Evolutionary conservation across 2,797 vertebrate species (phyloP).

Genomic region (Leptodactylus fallax): DNA sequence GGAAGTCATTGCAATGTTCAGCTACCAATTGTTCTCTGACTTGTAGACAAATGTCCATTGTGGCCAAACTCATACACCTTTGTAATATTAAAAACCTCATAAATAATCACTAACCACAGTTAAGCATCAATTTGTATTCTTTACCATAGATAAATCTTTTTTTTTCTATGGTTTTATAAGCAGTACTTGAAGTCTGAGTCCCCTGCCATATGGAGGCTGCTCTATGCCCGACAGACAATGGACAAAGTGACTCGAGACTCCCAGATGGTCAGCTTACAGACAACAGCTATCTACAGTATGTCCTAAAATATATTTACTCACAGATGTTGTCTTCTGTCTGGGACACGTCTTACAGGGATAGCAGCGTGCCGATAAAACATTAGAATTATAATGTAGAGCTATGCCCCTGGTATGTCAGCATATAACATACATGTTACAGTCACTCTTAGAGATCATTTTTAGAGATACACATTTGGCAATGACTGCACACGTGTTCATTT

Average conservation of each 20-base stretch:
- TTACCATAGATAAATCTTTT: slow-evolving; percentile 9
- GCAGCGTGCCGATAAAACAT: not conserved
- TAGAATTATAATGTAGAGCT: not conserved
- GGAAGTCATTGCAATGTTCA: not conserved
- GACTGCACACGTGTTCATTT: not conserved
- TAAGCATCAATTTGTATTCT: not conserved
- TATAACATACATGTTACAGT: not conserved
- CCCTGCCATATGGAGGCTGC: not conserved
- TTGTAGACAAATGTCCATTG: not conserved
- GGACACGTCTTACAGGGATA: not conserved
- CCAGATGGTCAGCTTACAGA: slow-evolving; percentile 50
- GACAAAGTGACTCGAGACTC: not conserved
- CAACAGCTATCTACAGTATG: not conserved
- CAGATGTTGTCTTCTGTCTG: slow-evolving; percentile 42
- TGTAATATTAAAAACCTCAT: too few relatives aligned
- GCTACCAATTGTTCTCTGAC: not conserved
- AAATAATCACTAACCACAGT: too few relatives aligned
- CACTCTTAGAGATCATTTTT: not conserved
- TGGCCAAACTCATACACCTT: too few relatives aligned
- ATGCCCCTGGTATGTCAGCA: not conserved
- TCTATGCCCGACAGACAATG: not conserved
- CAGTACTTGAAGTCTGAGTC: not conserved
- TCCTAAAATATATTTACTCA: slow-evolving; percentile 30
- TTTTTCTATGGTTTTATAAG: not conserved
- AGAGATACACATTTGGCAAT: not conserved